A percentile compares a stretch with the other conserved stretches of the same genome.
These are phyloP conservation scores for Delichon dasypus DNA, from an alignment of 2,797 vertebrate genomes.

Conservation along the genomic window DNA sequence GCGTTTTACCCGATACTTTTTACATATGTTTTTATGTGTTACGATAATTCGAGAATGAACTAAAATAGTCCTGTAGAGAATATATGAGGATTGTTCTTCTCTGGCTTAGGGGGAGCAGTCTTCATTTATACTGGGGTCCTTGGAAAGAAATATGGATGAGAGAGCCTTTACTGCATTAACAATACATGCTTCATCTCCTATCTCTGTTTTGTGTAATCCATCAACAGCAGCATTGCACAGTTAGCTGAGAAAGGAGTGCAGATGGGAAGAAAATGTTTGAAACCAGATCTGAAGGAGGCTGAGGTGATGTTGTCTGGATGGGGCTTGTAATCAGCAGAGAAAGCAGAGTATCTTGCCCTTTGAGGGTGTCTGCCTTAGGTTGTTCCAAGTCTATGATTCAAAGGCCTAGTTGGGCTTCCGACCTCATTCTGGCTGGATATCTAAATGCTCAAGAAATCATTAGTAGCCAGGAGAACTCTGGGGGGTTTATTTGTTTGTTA, in stretches of 20 bases:
- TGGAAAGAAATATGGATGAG: neutral
- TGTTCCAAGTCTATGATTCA: neutral
- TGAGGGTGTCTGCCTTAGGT: neutral
- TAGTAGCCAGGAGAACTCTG: neutral
- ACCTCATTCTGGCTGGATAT: neutral
- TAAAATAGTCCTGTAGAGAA: neutral
- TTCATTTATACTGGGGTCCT: neutral
- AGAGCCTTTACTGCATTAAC: neutral
- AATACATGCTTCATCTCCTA: neutral
- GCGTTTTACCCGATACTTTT: neutral
- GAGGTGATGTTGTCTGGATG: neutral
- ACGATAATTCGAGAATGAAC: slow-evolving; percentile 7
- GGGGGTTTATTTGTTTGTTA: neutral
- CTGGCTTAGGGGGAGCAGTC: neutral
- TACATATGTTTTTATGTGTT: slow-evolving; percentile 15
- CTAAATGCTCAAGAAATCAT: neutral
- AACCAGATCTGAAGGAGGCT: neutral
- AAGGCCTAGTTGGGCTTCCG: neutral
- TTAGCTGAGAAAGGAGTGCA: neutral
- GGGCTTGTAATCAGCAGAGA: neutral
- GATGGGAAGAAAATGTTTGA: slow-evolving; percentile 10
- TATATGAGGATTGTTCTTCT: neutral
- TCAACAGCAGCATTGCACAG: neutral
- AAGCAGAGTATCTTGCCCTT: neutral
- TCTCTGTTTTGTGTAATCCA: neutral